Conservation (phyloP, 2,113 vertebrate genomes). For the Natator depressus region DNA sequence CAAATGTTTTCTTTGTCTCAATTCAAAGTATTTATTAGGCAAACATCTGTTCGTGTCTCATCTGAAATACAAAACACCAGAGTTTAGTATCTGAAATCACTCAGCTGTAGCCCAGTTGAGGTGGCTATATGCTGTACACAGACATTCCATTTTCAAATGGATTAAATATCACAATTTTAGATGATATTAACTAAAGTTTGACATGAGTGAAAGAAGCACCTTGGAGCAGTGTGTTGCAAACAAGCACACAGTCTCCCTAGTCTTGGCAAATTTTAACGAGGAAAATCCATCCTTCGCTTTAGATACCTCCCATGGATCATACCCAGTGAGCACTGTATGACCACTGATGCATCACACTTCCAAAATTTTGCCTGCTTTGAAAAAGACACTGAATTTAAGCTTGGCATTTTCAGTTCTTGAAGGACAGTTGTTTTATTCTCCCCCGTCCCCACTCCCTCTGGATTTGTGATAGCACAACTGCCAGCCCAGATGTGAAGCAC, state of each 20-base stretch:
- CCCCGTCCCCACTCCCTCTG: not conserved
- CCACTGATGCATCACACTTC: not conserved
- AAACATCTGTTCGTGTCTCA: not conserved
- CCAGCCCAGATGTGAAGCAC: not conserved
- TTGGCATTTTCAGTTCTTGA: not conserved
- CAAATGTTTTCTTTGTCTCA: not conserved
- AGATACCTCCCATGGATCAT: not conserved
- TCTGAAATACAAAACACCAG: not conserved
- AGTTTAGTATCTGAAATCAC: not conserved
- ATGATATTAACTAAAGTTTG: not conserved
- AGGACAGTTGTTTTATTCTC: not conserved
- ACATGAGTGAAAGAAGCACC: not conserved
- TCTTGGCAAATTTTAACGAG: not conserved
- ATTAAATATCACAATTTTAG: not conserved
- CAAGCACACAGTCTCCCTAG: not conserved
- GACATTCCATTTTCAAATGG: not conserved
- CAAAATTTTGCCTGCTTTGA: not conserved
- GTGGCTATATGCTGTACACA: not conserved
- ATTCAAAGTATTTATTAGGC: not conserved
- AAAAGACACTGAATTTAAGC: not conserved
- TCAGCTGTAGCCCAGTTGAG: not conserved
- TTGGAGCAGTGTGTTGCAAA: not conserved
- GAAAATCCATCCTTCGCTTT: not conserved
- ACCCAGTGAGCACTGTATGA: not conserved
- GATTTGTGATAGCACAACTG: not conserved